Percentiles rank a stretch among this genome's conserved stretches.
Evolutionary conservation across 2,888 invertebrate genomes (phyloP).

Genomic region (Stegana nigrithorax): DNA sequence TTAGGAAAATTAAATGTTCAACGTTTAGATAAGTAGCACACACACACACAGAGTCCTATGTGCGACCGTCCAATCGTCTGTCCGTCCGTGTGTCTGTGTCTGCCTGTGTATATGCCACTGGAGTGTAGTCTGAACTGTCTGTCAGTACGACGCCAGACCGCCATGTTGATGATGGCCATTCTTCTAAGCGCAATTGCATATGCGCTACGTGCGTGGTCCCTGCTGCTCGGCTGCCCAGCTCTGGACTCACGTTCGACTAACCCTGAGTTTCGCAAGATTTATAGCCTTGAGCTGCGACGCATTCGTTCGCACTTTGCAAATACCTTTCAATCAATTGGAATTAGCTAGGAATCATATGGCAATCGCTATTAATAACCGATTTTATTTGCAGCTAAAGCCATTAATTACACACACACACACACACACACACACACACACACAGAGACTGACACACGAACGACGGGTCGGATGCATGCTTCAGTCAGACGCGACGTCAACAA

Average conservation of each 20-base stretch:
- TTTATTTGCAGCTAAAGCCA: constrained; percentile 39
- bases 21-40: constrained; percentile 10
- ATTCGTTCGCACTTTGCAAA: constrained; percentile 38
- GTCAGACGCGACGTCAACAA: not conserved
- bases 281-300: constrained; percentile 22
- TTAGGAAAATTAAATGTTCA: constrained; percentile 12
- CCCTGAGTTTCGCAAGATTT: constrained; percentile 15
- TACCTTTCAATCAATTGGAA: constrained; percentile 52
- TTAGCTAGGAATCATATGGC: constrained; percentile 40
- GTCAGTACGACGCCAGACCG: not conserved
- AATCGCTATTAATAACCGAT: constrained; percentile 50
- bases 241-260: not conserved
- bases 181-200: not conserved
- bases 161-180: not conserved
- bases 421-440: not conserved
- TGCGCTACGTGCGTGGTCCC: constrained; percentile 10
- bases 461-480: not conserved
- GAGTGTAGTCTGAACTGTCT: not conserved
- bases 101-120: not conserved
- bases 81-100: not conserved
- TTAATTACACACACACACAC: constrained; percentile 15
- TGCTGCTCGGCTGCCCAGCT: not conserved
- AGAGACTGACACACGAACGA: not conserved
- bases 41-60: too few species aligned
- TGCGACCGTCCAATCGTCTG: too few species aligned